A percentile compares a stretch with the other conserved stretches of the same genome.
phyloP scores from a whole-genome alignment of 2,797 vertebrate species.

The Poliocrania exsul region DNA sequence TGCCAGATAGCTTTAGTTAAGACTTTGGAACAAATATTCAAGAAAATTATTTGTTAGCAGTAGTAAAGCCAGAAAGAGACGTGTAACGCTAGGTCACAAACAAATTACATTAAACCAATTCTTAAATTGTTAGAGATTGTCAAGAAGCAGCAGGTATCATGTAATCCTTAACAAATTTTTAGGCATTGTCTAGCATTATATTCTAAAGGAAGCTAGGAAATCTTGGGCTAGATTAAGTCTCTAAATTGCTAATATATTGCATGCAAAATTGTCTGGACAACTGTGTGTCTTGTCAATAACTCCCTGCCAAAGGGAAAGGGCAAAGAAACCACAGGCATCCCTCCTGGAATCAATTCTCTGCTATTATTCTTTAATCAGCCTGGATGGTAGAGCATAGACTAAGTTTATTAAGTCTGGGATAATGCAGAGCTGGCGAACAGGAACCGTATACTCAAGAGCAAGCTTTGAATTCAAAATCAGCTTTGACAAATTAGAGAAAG shows the following conservation, averaged over 20 bases:
- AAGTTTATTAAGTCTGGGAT: conserved; percentile 13
- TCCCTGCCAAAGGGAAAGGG: not conserved
- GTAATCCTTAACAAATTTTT: not conserved
- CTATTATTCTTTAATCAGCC: conserved; percentile 19
- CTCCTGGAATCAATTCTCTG: not conserved
- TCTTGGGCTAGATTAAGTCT: not conserved
- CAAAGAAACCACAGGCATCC: not conserved
- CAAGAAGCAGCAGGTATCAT: not conserved
- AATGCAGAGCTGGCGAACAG: not conserved
- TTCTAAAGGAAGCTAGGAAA: not conserved
- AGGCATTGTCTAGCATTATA: not conserved
- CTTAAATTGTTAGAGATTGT: not conserved
- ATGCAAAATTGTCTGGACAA: not conserved
- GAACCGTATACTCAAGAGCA: not conserved
- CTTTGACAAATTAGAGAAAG: conserved; percentile 15
- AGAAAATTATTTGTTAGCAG: not conserved
- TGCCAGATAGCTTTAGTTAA: not conserved
- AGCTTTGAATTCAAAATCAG: conserved; percentile 38
- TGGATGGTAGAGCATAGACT: not conserved
- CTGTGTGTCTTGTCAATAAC: not conserved
- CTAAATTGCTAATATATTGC: not conserved
- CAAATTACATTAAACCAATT: not conserved
- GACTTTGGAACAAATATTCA: not conserved
- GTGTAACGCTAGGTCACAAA: not conserved
- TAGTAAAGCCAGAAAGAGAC: not conserved